phyloP scores from a whole-genome alignment of 2,888 invertebrate species.

The Smittia sp. region DNA sequence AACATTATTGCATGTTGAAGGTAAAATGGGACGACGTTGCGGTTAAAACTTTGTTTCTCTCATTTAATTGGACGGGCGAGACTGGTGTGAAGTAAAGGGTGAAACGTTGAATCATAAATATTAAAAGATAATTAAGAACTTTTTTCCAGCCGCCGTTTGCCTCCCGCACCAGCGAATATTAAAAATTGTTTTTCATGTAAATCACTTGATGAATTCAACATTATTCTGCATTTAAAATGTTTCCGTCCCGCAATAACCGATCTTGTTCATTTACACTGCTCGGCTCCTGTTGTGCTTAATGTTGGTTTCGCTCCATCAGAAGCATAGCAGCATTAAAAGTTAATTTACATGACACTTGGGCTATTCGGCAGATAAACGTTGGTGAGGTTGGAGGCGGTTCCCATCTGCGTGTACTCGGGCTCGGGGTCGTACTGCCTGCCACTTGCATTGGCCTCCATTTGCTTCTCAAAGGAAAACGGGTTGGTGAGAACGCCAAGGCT shows the following conservation, averaged over 20 bases:
- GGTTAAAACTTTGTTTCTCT: too few species aligned
- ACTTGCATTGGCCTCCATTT: slow-evolving; percentile 44
- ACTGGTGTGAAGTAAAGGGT: neutral
- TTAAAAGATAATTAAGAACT: neutral
- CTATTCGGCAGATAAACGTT: slow-evolving; percentile 50
- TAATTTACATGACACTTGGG: slow-evolving; percentile 51
- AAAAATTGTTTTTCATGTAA: neutral
- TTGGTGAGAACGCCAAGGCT: slow-evolving; percentile 49
- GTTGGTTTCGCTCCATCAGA: neutral
- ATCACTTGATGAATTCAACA: neutral
- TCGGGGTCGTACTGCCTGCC: slow-evolving; percentile 47
- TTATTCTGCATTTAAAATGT: neutral
- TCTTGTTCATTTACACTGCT: neutral
- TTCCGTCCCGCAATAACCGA: neutral
- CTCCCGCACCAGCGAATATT: neutral
- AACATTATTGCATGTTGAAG: neutral
- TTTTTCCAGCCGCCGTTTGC: neutral
- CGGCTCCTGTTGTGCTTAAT: slow-evolving; percentile 9
- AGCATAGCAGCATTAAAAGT: neutral
- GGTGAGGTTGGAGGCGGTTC: slow-evolving; percentile 46
- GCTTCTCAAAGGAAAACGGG: slow-evolving; percentile 31
- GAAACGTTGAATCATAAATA: neutral
- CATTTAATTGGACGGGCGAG: too few species aligned
- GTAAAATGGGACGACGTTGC: neutral
- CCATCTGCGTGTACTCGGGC: slow-evolving; percentile 51